Base-by-base conservation (phyloP, 1,140 invertebrate species). In the Eriocheir sinensis region DNA sequence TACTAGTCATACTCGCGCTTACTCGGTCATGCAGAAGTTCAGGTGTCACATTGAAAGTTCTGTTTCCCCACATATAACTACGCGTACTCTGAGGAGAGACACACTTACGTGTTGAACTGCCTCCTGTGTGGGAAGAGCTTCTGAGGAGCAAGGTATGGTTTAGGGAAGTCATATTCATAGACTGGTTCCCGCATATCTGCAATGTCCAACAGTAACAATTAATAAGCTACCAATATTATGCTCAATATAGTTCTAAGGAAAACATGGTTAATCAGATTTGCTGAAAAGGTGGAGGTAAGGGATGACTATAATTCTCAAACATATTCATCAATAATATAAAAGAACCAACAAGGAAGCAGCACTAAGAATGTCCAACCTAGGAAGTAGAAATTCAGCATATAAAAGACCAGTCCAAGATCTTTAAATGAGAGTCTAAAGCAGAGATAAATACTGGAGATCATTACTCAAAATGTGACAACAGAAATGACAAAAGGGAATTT, bases 141-240 rank as follows among this genome's bases (percentile, higher is more conserved):
- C 97, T 99, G 99, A 89, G 97, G 97, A 53, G 97, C 97, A 53
- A 98, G 97, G 96, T 98, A 98, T 0, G 97, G 97, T 95, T 97
- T 96, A 12, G 98, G 98, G 96, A 99, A 99, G 96, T 99, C 98
- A 96, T 99, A 99, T 96, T 99, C 98, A 97, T 98, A 99, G 21
- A 98, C 97, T 96, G 98, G 94, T 86, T 95, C 95, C n/a, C 88
- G 97, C 97, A 96, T 96, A 98, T 98, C 97, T 95, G 99, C 38
- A 94, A 94, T 32, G 21, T 0, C 4, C 17, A 94, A 81, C n/a
- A 93, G 30, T 15, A 88, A 83, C 27, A 83, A 12, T 83, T 38
- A 83, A 34, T n/a, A 72, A 72, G n/a, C 2, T 32, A 83, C n/a
- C 12, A 83, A 3, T 83, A 81, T 83, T 2, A 72, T 72, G 12